Conservation (phyloP, 1,140 invertebrate genomes). For the Aphis craccivora region DNA sequence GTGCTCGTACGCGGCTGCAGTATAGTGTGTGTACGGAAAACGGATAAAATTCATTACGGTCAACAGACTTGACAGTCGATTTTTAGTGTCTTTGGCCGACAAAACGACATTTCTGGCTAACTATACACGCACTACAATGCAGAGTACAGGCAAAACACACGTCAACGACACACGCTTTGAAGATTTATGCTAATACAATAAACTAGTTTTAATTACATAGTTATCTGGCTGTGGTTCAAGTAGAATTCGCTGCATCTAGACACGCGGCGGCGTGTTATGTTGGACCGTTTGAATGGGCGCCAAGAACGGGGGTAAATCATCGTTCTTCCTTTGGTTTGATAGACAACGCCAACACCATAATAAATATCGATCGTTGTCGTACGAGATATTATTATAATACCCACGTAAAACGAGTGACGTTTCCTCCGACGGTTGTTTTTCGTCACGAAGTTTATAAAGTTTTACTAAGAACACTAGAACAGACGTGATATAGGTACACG, state of each 20-base stretch:
- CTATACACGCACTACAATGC: not conserved
- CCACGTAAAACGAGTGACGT: not conserved
- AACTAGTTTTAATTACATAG: slow-evolving; percentile 48
- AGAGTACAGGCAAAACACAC: slow-evolving; percentile 28
- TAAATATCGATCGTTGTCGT: slow-evolving; percentile 8
- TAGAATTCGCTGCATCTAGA: not conserved
- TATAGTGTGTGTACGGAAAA: not conserved
- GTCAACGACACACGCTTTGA: slow-evolving; percentile 29
- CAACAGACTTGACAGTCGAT: slow-evolving; percentile 31
- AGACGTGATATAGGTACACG: not conserved
- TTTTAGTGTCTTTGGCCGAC: slow-evolving; percentile 37
- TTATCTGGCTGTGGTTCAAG: slow-evolving; percentile 43
- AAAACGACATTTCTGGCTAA: slow-evolving; percentile 37
- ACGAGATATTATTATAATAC: not conserved
- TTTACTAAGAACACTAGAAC: not conserved
- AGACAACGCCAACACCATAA: not conserved
- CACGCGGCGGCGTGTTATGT: slow-evolving; percentile 2
- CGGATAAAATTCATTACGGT: slow-evolving; percentile 40
- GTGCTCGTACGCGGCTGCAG: not conserved
- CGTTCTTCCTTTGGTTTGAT: not conserved
- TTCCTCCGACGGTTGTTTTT: not conserved
- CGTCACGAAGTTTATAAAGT: not conserved
- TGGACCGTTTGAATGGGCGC: slow-evolving; percentile 36
- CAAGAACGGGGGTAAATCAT: slow-evolving; percentile 2
- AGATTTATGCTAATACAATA: slow-evolving; percentile 52